A percentile compares a stretch with the other conserved stretches of the same genome.
Evolutionary conservation across 2,113 vertebrate species (phyloP).

Genomic region (Myotis yumanensis): DNA sequence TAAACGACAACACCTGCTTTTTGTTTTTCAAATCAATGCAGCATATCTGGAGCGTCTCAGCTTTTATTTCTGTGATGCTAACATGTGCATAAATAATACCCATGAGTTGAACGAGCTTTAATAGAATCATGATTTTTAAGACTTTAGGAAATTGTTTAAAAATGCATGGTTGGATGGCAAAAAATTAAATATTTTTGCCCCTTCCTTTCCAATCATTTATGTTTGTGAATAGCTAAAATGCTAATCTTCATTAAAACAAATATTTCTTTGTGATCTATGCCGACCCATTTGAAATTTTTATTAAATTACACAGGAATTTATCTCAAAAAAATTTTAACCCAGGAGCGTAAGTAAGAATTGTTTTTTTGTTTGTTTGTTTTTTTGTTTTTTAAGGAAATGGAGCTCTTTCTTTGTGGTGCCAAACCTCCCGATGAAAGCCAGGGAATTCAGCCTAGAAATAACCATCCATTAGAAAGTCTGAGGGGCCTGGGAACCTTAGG

Average conservation of each 20-base stretch:
- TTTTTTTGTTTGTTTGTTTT: too few species aligned
- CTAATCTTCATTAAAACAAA: slow-evolving; percentile 42
- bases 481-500: not conserved
- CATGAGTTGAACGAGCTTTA: not conserved
- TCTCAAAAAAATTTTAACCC: not conserved
- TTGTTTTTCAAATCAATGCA: not conserved
- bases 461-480: not conserved
- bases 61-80: not conserved
- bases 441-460: not conserved
- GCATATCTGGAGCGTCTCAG: not conserved
- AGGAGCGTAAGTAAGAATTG: slow-evolving; percentile 16
- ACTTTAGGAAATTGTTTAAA: not conserved
- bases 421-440: not conserved
- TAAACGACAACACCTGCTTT: not conserved
- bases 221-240: slow-evolving; percentile 31
- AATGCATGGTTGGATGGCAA: not conserved
- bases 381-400: slow-evolving; percentile 38
- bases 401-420: not conserved
- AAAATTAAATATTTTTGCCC: slow-evolving; percentile 5
- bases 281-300: slow-evolving; percentile 11
- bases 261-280: not conserved
- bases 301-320: slow-evolving; percentile 29
- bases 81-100: not conserved
- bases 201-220: not conserved
- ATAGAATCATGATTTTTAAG: not conserved